These are phyloP conservation scores for Cetoscarus ocellatus DNA, from an alignment of 2,797 vertebrate species.

Conservation along the genomic window DNA sequence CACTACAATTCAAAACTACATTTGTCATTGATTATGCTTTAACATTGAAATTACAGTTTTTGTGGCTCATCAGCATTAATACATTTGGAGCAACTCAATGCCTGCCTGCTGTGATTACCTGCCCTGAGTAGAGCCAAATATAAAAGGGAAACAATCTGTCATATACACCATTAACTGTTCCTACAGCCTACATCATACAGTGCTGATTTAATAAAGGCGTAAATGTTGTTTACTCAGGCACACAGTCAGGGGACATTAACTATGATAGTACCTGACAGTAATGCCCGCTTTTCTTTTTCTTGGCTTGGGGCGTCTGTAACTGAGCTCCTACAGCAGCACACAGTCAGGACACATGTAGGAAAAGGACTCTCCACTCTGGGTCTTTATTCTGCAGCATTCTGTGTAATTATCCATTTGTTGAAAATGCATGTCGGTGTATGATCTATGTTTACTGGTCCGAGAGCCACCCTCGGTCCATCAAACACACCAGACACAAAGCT, in stretches of 20 bases:
- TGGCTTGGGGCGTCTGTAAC: slow-evolving; percentile 52
- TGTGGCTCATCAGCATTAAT: too few species aligned
- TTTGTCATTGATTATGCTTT: too few species aligned
- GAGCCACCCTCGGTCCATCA: neutral
- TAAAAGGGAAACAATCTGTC: slow-evolving; percentile 70
- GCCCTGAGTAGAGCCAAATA: slow-evolving; percentile 55
- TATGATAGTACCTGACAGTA: slow-evolving; percentile 73
- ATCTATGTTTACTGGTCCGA: neutral
- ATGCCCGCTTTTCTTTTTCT: slow-evolving; percentile 62
- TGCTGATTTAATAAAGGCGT: slow-evolving; percentile 56
- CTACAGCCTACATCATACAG: slow-evolving; percentile 37
- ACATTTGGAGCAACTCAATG: slow-evolving; percentile 7
- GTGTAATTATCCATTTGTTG: slow-evolving; percentile 21
- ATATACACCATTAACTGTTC: slow-evolving; percentile 61
- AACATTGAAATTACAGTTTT: too few species aligned
- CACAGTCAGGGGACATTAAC: slow-evolving; percentile 49
- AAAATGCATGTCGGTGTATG: slow-evolving; percentile 16
- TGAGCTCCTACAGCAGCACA: slow-evolving; percentile 30
- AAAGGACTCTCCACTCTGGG: slow-evolving; percentile 17
- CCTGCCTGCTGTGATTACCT: slow-evolving; percentile 55
- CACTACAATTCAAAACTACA: too few species aligned
- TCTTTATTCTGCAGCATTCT: slow-evolving; percentile 25
- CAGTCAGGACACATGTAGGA: slow-evolving; percentile 49
- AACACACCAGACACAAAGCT: neutral
- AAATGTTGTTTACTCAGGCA: slow-evolving; percentile 62